Evolutionary conservation across 2,888 invertebrate species (phyloP), one percentile per base, ranked within the genome.

Genomic region (Vanessa cardui): DNA sequence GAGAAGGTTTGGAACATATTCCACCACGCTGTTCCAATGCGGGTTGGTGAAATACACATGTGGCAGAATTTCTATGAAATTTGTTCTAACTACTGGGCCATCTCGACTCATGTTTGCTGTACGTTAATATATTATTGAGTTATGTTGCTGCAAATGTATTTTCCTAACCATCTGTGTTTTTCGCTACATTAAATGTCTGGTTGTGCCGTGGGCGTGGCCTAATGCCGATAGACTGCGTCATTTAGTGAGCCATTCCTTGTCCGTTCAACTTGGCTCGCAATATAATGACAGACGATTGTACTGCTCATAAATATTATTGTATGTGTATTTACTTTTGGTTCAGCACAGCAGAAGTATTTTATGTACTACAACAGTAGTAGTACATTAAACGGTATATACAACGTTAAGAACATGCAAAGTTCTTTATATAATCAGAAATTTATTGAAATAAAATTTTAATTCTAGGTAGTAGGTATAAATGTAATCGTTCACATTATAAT

Each of bases 191-290:
- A 64, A 56, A 54, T 64, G 60, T 64, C 64, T 56, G 49, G 47
- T 49, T 64, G 49, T 21, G 21, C 60, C 39, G 54, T 45, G 46
- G 65, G 65, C 59, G 65, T 60, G 64, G 44, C 44, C 49, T 64
- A 50, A 60, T 64, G 56, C 59, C 58, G 56, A 60, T 52, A 46
- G 59, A 60, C 65, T 65, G 39, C 60, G 54, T 66, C 60, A 68
- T 72, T 71, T 67, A 68, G 68, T 59, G 62, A 66, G 62, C 72
- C 64, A 70, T 68, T 68, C 44, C 61, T 45, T 64, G 66, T 61
- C 76, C 68, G 66, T 70, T 68, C 69, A 68, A 70, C 69, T 69
- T 66, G 69, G 69, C 69, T 52, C 66, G 59, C 59, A 62, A 56
- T 52, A 54, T 66, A 63, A 66, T 56, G 58, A 62, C 52, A 62